phyloP scores from a whole-genome alignment of 2,113 vertebrate genomes.

The Coryphaenoides rupestris region DNA sequence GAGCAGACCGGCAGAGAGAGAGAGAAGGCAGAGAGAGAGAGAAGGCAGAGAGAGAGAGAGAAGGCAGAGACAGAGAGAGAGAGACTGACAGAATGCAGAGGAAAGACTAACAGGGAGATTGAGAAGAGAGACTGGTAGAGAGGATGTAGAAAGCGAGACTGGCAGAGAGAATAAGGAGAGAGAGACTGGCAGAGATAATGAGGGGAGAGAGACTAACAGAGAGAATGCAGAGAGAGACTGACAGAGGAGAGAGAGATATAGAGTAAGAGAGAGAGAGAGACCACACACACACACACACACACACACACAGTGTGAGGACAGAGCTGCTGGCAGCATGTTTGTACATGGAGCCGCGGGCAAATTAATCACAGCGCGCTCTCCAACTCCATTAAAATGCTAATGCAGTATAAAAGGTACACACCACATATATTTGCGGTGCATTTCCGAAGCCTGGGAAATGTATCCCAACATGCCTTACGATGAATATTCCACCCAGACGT shows the following conservation, averaged over 20 bases:
- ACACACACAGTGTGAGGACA: no score
- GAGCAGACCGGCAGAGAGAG: no score
- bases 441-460: conserved; percentile 47
- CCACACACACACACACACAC: no score
- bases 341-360: conserved; percentile 60
- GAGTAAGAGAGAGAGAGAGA: conserved; percentile 32
- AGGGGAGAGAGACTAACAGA: not conserved
- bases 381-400: conserved; percentile 75
- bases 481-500: conserved; percentile 19
- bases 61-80: conserved; percentile 1
- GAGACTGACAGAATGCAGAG: not conserved
- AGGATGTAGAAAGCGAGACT: conserved; percentile 57
- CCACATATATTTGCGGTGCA: conserved; percentile 57
- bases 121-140: not conserved
- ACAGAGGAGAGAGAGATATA: not conserved
- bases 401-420: conserved; percentile 60
- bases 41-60: conserved; percentile 45
- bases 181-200: not conserved
- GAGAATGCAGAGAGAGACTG: not conserved
- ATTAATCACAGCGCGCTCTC: conserved; percentile 59
- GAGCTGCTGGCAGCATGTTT: conserved; percentile 53
- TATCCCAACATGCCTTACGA: conserved; percentile 35
- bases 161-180: conserved; percentile 11
- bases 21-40: conserved; percentile 23
- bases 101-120: not conserved